Evolutionary conservation across 2,797 vertebrate species (phyloP).

Genomic region (Astyanax mexicanus): DNA sequence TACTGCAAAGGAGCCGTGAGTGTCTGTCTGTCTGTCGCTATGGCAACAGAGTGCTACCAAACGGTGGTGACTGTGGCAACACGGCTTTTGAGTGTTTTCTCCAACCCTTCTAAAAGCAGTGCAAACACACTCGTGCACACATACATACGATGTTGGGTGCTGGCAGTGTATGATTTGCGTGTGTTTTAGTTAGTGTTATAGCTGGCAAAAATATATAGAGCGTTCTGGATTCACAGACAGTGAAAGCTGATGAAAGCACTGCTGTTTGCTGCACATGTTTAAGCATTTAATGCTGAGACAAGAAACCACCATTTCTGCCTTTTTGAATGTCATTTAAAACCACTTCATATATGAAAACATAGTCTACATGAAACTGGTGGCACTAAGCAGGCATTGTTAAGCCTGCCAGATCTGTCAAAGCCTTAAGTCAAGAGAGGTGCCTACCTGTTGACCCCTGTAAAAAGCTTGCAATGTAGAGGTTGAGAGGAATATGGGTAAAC

Average conservation of each 20-base stretch:
- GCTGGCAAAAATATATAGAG: neutral
- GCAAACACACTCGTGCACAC: neutral
- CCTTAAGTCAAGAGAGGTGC: no score
- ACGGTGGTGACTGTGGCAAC: conserved; percentile 55
- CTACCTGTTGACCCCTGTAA: no score
- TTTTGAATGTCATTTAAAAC: no score
- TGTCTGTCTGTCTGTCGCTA: conserved; percentile 78
- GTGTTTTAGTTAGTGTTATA: neutral
- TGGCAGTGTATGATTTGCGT: no score
- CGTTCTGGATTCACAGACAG: neutral
- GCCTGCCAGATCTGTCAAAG: no score
- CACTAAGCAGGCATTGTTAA: no score
- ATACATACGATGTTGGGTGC: neutral
- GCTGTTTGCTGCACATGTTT: neutral
- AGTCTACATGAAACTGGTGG: no score
- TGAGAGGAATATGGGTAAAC: no score
- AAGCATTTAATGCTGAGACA: neutral
- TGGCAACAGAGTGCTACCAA: conserved; percentile 72
- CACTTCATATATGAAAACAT: no score
- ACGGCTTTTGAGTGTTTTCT: conserved; percentile 27
- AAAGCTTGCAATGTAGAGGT: no score
- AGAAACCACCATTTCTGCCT: neutral
- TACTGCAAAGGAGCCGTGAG: conserved; percentile 99
- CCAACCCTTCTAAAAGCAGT: neutral
- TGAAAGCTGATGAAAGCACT: neutral